These are phyloP conservation scores for Eudyptes chrysolophus DNA, from an alignment of 2,113 vertebrate species.

Conservation along the genomic window DNA sequence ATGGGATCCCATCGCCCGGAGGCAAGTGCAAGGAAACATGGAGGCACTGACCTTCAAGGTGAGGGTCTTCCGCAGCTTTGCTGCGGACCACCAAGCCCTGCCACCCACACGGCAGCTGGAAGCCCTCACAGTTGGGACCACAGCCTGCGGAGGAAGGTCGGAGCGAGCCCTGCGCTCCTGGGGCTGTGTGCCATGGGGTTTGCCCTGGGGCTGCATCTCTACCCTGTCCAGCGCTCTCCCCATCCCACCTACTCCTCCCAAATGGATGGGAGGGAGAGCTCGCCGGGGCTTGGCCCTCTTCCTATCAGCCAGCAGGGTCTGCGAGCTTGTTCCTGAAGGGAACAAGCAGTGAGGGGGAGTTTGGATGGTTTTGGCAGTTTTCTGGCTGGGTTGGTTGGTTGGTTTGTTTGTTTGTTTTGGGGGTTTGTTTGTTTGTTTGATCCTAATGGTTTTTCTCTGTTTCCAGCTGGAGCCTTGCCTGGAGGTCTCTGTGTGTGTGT, in stretches of 20 bases:
- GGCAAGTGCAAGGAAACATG: accelerated
- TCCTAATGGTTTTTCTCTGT: neutral
- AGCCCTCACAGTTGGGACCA: accelerated
- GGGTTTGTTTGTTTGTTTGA: neutral
- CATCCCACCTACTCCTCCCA: neutral
- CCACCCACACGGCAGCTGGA: neutral
- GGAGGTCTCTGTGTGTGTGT: neutral
- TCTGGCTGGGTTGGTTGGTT: neutral
- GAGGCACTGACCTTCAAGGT: neutral
- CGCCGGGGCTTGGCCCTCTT: neutral
- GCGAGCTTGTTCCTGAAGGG: neutral
- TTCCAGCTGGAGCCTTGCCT: constrained; percentile 19
- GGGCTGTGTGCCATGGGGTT: accelerated
- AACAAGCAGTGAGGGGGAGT: neutral
- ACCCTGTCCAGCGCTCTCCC: neutral
- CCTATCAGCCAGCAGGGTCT: neutral
- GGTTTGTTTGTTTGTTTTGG: neutral
- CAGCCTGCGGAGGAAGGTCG: neutral
- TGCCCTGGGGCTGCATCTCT: too few species aligned
- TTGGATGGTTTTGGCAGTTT: neutral
- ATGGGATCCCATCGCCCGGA: accelerated
- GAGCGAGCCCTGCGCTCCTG: accelerated
- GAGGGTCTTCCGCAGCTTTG: neutral
- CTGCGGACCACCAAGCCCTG: neutral
- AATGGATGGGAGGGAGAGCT: neutral